Percentiles rank a stretch among this genome's conserved stretches.
These are phyloP conservation scores for Oxytorus armatus DNA, from an alignment of 2,888 invertebrate genomes.

Conservation along the genomic window DNA sequence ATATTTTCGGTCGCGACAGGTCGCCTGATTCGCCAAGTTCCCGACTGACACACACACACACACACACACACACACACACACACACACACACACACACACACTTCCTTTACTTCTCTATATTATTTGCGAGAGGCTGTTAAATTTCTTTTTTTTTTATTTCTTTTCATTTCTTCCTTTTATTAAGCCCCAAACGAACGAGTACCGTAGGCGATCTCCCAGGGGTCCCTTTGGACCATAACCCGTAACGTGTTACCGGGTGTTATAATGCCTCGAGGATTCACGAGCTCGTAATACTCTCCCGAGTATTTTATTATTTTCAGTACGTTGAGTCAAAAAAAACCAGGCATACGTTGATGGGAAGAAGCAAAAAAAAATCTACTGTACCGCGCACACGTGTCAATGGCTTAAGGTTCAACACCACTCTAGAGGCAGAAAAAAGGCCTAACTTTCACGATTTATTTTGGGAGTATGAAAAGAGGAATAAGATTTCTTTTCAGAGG, in stretches of 20 bases:
- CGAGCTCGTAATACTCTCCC: constrained; percentile 28
- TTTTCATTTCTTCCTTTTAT: constrained; percentile 4
- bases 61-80: neutral
- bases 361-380: neutral
- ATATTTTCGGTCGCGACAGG: constrained; percentile 43
- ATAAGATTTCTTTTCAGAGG: too few species aligned
- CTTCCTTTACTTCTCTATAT: neutral
- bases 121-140: neutral
- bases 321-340: constrained; percentile 2
- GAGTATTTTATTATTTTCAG: constrained; percentile 35
- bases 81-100: neutral
- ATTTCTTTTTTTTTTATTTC: neutral
- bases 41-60: constrained; percentile 7
- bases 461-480: too few species aligned
- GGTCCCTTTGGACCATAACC: constrained; percentile 20
- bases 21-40: constrained; percentile 29
- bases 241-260: constrained; percentile 28
- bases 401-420: too few species aligned
- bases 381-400: neutral
- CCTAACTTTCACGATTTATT: too few species aligned
- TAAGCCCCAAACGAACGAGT: neutral
- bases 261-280: constrained; percentile 22
- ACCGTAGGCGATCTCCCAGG: neutral
- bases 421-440: too few species aligned
- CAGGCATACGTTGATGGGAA: neutral